Conservation (phyloP, 2,113 vertebrate species). For the Sterrhoptilus dennistouni region DNA sequence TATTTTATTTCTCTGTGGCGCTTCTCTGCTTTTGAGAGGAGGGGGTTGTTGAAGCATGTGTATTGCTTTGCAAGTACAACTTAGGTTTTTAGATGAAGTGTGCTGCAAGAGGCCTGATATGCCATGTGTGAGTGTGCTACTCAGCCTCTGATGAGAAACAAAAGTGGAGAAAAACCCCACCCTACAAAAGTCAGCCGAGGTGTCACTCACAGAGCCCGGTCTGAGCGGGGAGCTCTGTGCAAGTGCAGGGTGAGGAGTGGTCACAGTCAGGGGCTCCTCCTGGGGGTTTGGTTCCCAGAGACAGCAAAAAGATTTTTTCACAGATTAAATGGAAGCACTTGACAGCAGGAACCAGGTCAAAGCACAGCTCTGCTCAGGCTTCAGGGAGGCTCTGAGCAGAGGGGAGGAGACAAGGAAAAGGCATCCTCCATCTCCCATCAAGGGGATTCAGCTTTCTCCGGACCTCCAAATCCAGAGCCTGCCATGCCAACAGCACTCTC, state of each 20-base stretch:
- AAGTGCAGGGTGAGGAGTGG: not conserved
- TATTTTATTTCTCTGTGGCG: conserved; percentile 53
- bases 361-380: not conserved
- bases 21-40: conserved; percentile 54
- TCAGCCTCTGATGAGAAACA: conserved; percentile 17
- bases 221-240: not conserved
- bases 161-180: not conserved
- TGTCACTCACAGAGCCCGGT: not conserved
- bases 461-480: not conserved
- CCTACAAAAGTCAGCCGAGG: not conserved
- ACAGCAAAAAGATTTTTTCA: not conserved
- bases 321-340: not conserved
- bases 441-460: rapidly evolving
- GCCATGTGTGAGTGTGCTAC: not conserved
- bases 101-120: conserved; percentile 56
- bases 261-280: not conserved
- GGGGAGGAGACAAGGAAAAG: not conserved
- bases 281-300: not conserved
- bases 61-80: conserved; percentile 66
- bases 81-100: conserved; percentile 69
- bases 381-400: not conserved
- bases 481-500: not conserved
- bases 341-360: conserved; percentile 33
- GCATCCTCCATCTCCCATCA: not conserved
- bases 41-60: conserved; percentile 51